These are phyloP conservation scores for Fragum whitleyi DNA, from an alignment of 2,888 invertebrate species.

Conservation along the genomic window DNA sequence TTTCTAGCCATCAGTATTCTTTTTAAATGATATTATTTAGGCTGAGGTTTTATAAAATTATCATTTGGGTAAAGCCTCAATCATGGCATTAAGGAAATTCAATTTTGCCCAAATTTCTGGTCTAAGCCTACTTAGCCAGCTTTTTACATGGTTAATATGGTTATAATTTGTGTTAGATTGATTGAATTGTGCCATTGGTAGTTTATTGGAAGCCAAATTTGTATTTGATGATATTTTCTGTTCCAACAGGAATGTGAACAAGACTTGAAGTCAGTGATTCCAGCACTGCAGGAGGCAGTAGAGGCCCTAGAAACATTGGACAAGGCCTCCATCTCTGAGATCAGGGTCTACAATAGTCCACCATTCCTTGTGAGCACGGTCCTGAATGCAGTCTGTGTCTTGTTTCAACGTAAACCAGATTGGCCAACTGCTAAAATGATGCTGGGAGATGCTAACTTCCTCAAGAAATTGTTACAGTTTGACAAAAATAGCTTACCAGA, in stretches of 20 bases:
- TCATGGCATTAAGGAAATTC: too few species aligned
- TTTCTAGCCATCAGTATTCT: too few species aligned
- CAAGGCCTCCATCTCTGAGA: conserved; percentile 84
- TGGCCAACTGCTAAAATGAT: conserved; percentile 84
- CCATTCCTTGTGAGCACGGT: conserved; percentile 83
- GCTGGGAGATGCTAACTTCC: conserved; percentile 83
- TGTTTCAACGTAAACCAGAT: conserved; percentile 84
- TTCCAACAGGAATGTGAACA: conserved; percentile 82
- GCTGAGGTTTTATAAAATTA: too few species aligned
- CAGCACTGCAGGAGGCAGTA: conserved; percentile 83
- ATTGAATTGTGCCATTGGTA: too few species aligned
- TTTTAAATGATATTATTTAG: too few species aligned
- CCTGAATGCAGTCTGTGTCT: conserved; percentile 83
- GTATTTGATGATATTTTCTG: too few species aligned
- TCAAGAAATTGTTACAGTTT: conserved; percentile 82
- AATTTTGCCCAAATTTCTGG: too few species aligned
- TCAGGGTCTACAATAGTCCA: conserved; percentile 83
- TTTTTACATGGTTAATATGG: too few species aligned
- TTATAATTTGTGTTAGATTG: too few species aligned
- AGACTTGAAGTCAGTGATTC: conserved; percentile 83
- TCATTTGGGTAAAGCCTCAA: too few species aligned
- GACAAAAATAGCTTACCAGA: conserved; percentile 84
- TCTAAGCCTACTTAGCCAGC: too few species aligned
- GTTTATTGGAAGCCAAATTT: too few species aligned
- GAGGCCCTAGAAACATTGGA: conserved; percentile 83